phyloP scores from a whole-genome alignment of 2,113 vertebrate genomes.

The Eudyptes chrysolophus region DNA sequence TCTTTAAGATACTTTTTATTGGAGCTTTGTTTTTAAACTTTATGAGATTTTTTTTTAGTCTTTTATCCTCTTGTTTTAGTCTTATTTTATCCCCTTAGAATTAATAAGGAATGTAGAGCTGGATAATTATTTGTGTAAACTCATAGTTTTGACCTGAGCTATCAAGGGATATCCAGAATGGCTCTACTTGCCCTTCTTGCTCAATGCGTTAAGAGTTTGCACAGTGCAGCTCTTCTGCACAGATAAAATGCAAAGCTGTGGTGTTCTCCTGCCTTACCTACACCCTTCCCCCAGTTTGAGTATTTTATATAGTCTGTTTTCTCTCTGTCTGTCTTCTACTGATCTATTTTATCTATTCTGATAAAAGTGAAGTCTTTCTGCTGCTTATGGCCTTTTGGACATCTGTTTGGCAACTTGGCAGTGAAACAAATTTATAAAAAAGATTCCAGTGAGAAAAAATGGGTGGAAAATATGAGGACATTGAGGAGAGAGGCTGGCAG shows the following conservation, averaged over 20 bases:
- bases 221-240: background rate
- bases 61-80: background rate
- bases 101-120: background rate
- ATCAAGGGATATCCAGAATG: background rate
- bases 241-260: background rate
- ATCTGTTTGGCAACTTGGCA: background rate
- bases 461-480: background rate
- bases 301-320: background rate
- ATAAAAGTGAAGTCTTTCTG: background rate
- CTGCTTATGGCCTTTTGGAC: background rate
- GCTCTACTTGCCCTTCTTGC: background rate
- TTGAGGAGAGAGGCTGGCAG: background rate
- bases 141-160: background rate
- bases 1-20: conserved; percentile 24
- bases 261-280: background rate
- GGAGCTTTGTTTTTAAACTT: conserved; percentile 37
- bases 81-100: background rate
- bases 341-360: background rate
- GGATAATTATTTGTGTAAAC: background rate
- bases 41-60: background rate
- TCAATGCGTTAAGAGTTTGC: background rate
- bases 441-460: background rate
- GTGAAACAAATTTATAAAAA: background rate
- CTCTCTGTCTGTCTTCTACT: background rate
- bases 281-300: background rate